A percentile compares a stretch with the other conserved stretches of the same genome.
These are phyloP conservation scores for Hydractinia echinata DNA, from an alignment of 30 jellyfish, hydroid and myxozoan genomes.

Conservation along the genomic window DNA sequence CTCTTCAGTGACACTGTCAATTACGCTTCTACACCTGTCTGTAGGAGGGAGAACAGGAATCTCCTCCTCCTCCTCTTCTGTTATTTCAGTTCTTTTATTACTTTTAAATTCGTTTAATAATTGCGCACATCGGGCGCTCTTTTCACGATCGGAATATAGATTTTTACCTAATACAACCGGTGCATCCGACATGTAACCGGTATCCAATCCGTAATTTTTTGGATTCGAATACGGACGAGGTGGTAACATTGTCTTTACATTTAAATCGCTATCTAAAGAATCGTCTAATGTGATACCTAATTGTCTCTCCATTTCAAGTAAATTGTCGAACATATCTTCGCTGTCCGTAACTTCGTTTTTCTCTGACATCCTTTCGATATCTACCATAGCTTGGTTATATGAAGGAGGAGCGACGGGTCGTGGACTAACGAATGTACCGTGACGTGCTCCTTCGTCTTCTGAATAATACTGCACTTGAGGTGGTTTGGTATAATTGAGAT, in stretches of 20 bases:
- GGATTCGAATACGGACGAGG: constrained; percentile 54
- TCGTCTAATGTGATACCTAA: constrained; percentile 82
- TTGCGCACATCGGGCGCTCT: constrained; percentile 81
- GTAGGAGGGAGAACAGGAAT: constrained; percentile 35
- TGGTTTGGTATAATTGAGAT: constrained; percentile 28
- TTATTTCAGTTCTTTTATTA: constrained; percentile 29
- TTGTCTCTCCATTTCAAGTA: constrained; percentile 73
- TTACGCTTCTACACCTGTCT: constrained; percentile 63
- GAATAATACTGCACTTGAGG: constrained; percentile 41
- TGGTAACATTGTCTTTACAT: constrained; percentile 49
- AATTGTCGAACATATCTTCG: constrained; percentile 75
- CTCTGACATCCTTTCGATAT: constrained; percentile 43
- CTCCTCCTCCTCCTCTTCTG: constrained; percentile 42
- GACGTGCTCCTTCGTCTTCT: constrained; percentile 51
- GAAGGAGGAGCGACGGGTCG: constrained; percentile 51
- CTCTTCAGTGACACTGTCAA: constrained; percentile 53
- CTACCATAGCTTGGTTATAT: constrained; percentile 34
- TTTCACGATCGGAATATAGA: constrained; percentile 75
- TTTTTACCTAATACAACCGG: constrained; percentile 16
- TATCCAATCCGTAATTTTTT: constrained; percentile 53
- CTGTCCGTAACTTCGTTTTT: constrained; percentile 63
- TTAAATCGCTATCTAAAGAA: constrained; percentile 80
- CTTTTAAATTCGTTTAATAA: constrained; percentile 82
- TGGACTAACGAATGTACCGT: constrained; percentile 27
- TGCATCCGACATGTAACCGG: constrained; percentile 72